Percentiles rank a stretch among this genome's conserved stretches.
Evolutionary conservation across 2,888 invertebrate genomes (phyloP).

Genomic region (Hypsopygia costalis): DNA sequence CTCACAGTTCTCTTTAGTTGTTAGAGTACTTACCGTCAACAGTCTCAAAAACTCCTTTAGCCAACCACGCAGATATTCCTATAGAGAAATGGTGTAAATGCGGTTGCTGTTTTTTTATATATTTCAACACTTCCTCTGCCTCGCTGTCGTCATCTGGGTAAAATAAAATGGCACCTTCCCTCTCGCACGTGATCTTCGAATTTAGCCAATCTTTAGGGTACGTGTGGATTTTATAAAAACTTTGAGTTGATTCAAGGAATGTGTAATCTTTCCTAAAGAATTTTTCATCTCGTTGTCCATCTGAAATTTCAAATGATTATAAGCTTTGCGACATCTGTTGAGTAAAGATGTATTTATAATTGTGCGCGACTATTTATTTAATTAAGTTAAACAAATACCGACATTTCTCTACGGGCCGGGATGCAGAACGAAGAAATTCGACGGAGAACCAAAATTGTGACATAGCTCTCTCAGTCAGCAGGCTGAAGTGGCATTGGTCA

Average conservation of each 20-base stretch:
- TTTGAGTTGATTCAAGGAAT: conserved; percentile 34
- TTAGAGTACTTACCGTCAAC: conserved; percentile 31
- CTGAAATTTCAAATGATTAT: conserved; percentile 33
- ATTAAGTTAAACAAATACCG: too few relatives aligned
- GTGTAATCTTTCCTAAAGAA: conserved; percentile 58
- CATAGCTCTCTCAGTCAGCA: too few relatives aligned
- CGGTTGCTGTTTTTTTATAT: conserved; percentile 25
- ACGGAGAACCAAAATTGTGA: too few relatives aligned
- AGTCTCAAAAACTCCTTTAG: conserved; percentile 48
- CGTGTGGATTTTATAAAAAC: conserved; percentile 61
- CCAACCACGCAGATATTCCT: conserved; percentile 43
- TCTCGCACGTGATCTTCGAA: conserved; percentile 42
- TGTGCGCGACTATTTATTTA: too few relatives aligned
- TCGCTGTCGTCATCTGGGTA: conserved; percentile 48
- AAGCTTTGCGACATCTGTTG: too few relatives aligned
- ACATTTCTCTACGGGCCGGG: too few relatives aligned
- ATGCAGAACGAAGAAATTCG: too few relatives aligned
- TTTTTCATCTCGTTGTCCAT: conserved; percentile 38
- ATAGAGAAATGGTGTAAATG: conserved; percentile 30
- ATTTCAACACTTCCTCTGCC: conserved; percentile 29
- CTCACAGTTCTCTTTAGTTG: too few relatives aligned
- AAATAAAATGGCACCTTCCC: conserved; percentile 51
- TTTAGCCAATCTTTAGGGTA: conserved; percentile 42
- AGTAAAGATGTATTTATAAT: too few relatives aligned
- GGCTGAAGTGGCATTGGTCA: too few relatives aligned